Evolutionary conservation across 2,797 vertebrate genomes (phyloP), one percentile per base, ranked within the genome.

Genomic region (Euphonia xanthogaster): DNA sequence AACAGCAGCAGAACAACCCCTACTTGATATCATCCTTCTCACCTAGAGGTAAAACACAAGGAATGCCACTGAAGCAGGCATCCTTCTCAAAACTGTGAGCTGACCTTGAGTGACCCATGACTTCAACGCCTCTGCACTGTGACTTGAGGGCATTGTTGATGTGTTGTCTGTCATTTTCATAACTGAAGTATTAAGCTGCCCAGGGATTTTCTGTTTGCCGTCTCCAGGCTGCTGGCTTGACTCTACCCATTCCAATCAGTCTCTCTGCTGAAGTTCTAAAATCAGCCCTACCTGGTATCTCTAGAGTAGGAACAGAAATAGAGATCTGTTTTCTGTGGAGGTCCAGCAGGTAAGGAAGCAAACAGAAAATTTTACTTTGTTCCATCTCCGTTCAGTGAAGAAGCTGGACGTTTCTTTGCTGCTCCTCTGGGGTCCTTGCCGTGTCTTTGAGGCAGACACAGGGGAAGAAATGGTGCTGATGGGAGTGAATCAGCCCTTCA

Each of bases 401-500:
- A 92, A 88, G 62, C 14, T 93, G 85, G 18, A 57, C 3, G 16
- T 48, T 93, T 51, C 58, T 40, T 14, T 75, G 70, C 0, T 48
- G 65, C 18, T 86, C 67, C 15, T 94, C 93, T 65, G 68, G 51
- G 57, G 61, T 54, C 6, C 57, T 17, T 23, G 82, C 28, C 77
- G 44, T 0, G 0, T 94, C 86, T 80, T 62, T 90, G 94, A 96
- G 90, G 94, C 97, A 98, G 92, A 94, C 79, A 88, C 97, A 98
- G 73, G 97, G 86, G 65, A 95, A 90, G 70, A 93, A 97, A 33
- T 97, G 97, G 83, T 98, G 97, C 70, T 97, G 98, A 73, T 98
- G 96, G 48, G 65, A 89, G 66, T 98, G 98, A 95, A 99, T 97
- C 96, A 99, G 84, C 62, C 95, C 94, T 57, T 99, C 98, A 27